Evolutionary conservation across 2,797 vertebrate genomes (phyloP), one percentile per base, ranked within the genome.

Genomic region (Acanthornis magna): DNA sequence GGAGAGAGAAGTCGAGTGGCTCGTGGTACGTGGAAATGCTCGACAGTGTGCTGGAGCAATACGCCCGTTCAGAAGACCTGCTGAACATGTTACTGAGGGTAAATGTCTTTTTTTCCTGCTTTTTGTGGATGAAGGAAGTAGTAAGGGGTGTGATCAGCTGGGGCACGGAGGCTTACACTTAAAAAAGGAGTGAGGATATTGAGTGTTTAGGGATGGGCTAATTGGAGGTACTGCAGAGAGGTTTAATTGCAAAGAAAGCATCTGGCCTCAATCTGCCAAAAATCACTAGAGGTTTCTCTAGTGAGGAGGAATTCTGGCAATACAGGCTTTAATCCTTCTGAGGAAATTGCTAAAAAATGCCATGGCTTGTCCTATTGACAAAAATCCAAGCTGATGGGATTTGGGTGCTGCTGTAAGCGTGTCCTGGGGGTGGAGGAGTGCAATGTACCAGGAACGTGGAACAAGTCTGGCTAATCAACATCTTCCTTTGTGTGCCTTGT

Each of bases 1-100:
- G 99, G 99, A 98, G 99, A 91, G 98, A 99, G 88, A 80, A 62
- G 1, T 30, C 29, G 1, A 96, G 94, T 0, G 99, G 99, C 66
- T 99, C 99, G 0, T 99, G 99, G 99, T 99, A 99, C 2, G 96
- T 99, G 1, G 98, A 99, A 80, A 98, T 82, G 1, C 95, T 99
- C 85, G 98, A 99, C 50, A 54, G 34, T 0, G 74, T 99, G 57
- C 96, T 99, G 55, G 98, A 98, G 67, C 94, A 96, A n/a, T 98
- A 98, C 1, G 98, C 98, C 42, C 45, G 1, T 22, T 95, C 77
- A 0, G 90, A 98, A 91, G 98, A 99, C 90, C 97, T 99, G 82
- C 98, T 92, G 82, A 97, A 89, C 51, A 98, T 99, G 95, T 96
- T 99, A 53, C 95, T 98, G 96, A 97, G 98, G 98, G 99, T 99